Base-by-base conservation (phyloP, 2,888 invertebrate genomes). In the Ophraella communa region DNA sequence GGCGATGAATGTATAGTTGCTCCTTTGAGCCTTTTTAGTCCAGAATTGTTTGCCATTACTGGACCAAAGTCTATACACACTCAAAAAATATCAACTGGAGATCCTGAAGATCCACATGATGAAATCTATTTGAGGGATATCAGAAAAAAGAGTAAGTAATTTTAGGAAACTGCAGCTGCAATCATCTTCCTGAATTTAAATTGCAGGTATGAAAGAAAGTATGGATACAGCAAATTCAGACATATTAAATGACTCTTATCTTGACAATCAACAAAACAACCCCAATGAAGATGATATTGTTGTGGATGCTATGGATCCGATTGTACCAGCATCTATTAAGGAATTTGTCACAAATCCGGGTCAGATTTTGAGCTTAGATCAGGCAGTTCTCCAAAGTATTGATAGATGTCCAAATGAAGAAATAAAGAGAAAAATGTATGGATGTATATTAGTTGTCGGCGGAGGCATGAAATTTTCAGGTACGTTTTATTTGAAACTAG, bases 1-100 rank as follows among this genome's bases (percentile, higher is more conserved):
- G 96, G 95, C 0, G 97, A 97, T 81, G 97, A 97, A 81, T 92
- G 94, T 75, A 90, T 97, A 24, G 90, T 97, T 67, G 95, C 96
- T 3, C 95, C 96, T 0, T 81, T 97, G 23, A 91, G 94, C 69
- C 84, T 96, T 65, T 95, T 97, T 79, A 91, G 92, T 79, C 94
- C 94, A 0, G 96, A 96, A 80, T 83, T 96, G 62, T 87, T 96
- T 20, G 92, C 91, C 75, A 90, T 96, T 14, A 95, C 95, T 0
- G 94, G 94, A 0, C 79, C 83, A 0, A 93, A 94, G 79, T 83
- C 84, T 24, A 89, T 91, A 1, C 90, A 91, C 73, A 89, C 90
- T 10, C 94, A 94, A 76, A 89, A 87, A 71, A 81, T 88, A 45
- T 87, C 85, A 39, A 83, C 85, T 53, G 90, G 94, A 2, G 95